These are phyloP conservation scores for Ephydatia muelleri DNA, from an alignment of 37 sponge, comb jelly and placozoan genomes.

Conservation along the genomic window DNA sequence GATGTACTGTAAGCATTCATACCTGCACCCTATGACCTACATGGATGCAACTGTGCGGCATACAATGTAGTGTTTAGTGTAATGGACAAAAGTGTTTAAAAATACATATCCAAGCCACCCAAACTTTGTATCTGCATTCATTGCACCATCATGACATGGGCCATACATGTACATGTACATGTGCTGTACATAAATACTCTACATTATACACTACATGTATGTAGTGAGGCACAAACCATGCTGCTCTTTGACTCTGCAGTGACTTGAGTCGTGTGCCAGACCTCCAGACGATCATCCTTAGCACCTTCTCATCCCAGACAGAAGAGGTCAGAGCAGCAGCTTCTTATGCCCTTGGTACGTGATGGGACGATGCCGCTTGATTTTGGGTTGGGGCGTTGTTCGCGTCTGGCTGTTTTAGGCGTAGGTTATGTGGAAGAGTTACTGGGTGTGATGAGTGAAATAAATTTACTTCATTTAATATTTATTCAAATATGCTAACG, in stretches of 20 bases:
- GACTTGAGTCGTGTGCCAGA: conserved; percentile 72
- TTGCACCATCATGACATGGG: neutral
- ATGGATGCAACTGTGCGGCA: no score
- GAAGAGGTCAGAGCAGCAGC: conserved; percentile 98
- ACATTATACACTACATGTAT: neutral
- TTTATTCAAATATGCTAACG: no score
- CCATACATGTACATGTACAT: neutral
- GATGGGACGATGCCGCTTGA: no score
- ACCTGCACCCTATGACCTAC: no score
- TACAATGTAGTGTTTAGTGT: no score
- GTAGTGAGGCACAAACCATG: neutral
- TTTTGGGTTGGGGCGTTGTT: neutral
- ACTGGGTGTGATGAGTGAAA: no score
- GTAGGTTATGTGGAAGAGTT: neutral
- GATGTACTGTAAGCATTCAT: no score
- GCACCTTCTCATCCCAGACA: conserved; percentile 77
- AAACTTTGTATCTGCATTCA: neutral
- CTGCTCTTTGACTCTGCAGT: conserved; percentile 44
- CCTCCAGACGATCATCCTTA: conserved; percentile 77
- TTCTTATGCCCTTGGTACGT: conserved; percentile 87
- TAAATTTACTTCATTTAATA: no score
- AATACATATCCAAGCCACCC: no score
- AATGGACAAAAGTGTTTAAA: no score
- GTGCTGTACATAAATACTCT: no score
- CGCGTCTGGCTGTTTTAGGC: neutral